A percentile compares a stretch with the other conserved stretches of the same genome.
These are phyloP conservation scores for Drosophila trichaetosa DNA, from an alignment of 2,888 invertebrate genomes.

Conservation along the genomic window DNA sequence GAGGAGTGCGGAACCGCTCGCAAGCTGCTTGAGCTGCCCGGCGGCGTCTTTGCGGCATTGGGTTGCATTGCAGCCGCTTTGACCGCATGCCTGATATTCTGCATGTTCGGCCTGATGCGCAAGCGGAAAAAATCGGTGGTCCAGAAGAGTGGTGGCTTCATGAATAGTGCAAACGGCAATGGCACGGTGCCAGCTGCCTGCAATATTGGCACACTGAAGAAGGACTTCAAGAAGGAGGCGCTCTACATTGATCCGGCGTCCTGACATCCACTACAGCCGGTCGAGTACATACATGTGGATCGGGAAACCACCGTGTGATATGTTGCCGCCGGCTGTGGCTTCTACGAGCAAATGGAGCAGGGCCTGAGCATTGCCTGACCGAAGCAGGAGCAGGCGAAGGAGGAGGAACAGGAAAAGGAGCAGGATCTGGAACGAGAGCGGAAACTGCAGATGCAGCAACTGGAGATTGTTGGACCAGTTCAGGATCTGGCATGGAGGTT, in stretches of 20 bases:
- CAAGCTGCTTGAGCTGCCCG: constrained; percentile 86
- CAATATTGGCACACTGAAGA: constrained; percentile 86
- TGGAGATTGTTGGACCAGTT: constrained; percentile 44
- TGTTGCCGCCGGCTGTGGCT: constrained; percentile 82
- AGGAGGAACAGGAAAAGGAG: constrained; percentile 7
- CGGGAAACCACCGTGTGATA: constrained; percentile 96
- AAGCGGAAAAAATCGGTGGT: constrained; percentile 86
- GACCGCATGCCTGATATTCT: constrained; percentile 87
- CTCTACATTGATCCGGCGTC: constrained; percentile 87
- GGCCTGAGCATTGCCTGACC: constrained; percentile 61
- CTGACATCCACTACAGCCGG: constrained; percentile 95
- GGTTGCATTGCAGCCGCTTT: constrained; percentile 87
- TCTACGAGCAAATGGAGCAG: constrained; percentile 63
- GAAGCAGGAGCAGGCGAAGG: constrained; percentile 19
- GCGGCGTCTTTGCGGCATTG: constrained; percentile 86
- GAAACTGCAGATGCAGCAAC: constrained; percentile 14
- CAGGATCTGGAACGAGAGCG: constrained; percentile 1
- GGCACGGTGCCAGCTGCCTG: constrained; percentile 69
- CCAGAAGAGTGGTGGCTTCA: constrained; percentile 85
- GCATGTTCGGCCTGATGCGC: constrained; percentile 87
- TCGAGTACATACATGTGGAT: constrained; percentile 96
- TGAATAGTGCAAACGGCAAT: constrained; percentile 61
- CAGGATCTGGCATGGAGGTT: constrained; percentile 68
- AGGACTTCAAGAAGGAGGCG: constrained; percentile 87
- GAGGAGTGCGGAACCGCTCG: constrained; percentile 87